A percentile compares a stretch with the other conserved stretches of the same genome.
Conservation (phyloP, 2,113 vertebrate species). For the Pristiophorus japonicus region DNA sequence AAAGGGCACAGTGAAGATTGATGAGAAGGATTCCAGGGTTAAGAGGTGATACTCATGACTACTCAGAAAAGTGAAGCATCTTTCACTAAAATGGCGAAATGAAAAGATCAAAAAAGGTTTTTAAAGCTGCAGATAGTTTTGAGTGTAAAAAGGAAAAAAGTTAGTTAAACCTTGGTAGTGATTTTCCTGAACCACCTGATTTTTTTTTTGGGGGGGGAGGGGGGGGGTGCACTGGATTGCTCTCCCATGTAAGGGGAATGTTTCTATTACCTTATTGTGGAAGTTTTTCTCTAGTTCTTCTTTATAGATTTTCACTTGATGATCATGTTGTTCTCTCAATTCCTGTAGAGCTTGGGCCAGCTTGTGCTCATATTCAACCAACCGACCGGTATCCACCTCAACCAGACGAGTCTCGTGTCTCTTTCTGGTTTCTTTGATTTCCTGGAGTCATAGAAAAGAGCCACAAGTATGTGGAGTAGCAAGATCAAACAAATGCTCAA, state of each 20-base stretch:
- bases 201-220: background rate
- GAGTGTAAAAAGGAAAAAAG: background rate
- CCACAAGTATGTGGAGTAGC: background rate
- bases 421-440: constrained; percentile 70
- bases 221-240: background rate
- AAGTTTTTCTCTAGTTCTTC: constrained; percentile 73
- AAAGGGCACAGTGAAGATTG: background rate
- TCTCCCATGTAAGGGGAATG: background rate
- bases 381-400: constrained; percentile 70
- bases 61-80: background rate
- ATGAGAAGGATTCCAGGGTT: background rate
- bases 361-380: constrained; percentile 73
- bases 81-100: background rate
- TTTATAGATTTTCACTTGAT: constrained; percentile 72
- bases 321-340: constrained; percentile 73
- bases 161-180: background rate
- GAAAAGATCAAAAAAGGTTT: background rate
- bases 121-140: background rate
- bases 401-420: constrained; percentile 66
- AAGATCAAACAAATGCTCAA: background rate
- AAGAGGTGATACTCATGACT: background rate
- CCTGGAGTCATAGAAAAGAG: constrained; percentile 51
- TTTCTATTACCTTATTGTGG: constrained; percentile 58
- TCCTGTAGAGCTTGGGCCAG: constrained; percentile 70
- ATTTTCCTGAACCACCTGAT: background rate